These are phyloP conservation scores for Lacanobia wlatinum DNA, from an alignment of 2,888 invertebrate genomes.

Conservation along the genomic window DNA sequence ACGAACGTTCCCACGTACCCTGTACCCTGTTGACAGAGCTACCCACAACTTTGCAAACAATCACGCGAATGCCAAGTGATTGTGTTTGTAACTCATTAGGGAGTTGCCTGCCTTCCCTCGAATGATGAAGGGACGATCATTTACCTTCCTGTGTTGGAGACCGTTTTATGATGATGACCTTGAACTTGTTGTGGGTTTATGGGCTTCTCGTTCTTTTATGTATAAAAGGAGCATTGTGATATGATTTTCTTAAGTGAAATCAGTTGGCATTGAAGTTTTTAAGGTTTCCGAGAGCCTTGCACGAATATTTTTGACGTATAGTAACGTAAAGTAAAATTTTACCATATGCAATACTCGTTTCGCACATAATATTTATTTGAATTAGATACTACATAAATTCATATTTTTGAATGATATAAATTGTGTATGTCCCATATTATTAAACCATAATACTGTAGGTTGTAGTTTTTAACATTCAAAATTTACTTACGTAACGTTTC, in stretches of 20 bases:
- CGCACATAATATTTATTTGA: no score
- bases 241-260: no score
- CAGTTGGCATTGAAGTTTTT: background rate
- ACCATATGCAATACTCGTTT: no score
- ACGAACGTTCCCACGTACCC: constrained; percentile 29
- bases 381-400: no score
- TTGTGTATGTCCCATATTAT: no score
- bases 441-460: no score
- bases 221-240: background rate
- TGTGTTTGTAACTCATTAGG: constrained; percentile 75
- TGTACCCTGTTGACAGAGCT: constrained; percentile 55
- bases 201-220: background rate
- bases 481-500: no score
- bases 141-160: constrained; percentile 19
- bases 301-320: no score
- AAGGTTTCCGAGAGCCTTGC: no score
- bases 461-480: no score
- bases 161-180: constrained; percentile 28
- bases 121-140: constrained; percentile 36
- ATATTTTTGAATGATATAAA: no score
- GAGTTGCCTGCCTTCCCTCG: constrained; percentile 26
- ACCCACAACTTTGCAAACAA: constrained; percentile 65
- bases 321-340: no score
- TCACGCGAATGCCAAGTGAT: constrained; percentile 69
- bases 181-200: constrained; percentile 29